Percentiles rank a stretch among this genome's conserved stretches.
Evolutionary conservation across 2,888 invertebrate genomes (phyloP).

Genomic region (Eupithecia dodoneata): DNA sequence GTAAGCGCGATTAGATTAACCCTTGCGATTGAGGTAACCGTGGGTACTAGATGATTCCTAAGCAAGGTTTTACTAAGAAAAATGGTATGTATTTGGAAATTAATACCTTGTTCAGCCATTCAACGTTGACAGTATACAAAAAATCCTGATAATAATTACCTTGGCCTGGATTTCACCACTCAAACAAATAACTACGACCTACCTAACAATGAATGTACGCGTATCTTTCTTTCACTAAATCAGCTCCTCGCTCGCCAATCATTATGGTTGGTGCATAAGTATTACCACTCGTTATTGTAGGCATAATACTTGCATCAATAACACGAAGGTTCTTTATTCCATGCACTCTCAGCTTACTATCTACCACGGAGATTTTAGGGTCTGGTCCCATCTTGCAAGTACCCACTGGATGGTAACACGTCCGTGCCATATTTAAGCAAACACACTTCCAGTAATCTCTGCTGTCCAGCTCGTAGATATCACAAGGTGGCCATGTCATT

Average conservation of each 20-base stretch:
- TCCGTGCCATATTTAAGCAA: slow-evolving; percentile 73
- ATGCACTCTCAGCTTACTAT: slow-evolving; percentile 86
- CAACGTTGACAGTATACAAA: neutral
- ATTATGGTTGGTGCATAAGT: slow-evolving; percentile 91
- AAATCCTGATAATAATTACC: neutral
- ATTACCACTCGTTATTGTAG: slow-evolving; percentile 89
- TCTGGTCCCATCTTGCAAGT: slow-evolving; percentile 85
- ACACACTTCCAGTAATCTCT: slow-evolving; percentile 64
- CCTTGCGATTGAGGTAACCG: too few species aligned
- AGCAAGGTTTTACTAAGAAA: too few species aligned
- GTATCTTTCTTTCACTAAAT: slow-evolving; percentile 84
- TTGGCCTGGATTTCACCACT: neutral
- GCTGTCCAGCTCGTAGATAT: slow-evolving; percentile 53
- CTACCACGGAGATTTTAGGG: slow-evolving; percentile 60
- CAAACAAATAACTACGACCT: neutral
- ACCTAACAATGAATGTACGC: neutral
- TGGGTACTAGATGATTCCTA: too few species aligned
- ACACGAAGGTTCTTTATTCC: slow-evolving; percentile 87
- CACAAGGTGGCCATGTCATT: slow-evolving; percentile 57
- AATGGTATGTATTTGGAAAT: too few species aligned
- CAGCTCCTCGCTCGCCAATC: slow-evolving; percentile 91
- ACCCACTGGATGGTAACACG: slow-evolving; percentile 88
- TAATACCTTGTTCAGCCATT: neutral
- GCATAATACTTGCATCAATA: slow-evolving; percentile 92
- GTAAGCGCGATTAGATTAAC: too few species aligned